phyloP scores from a whole-genome alignment of 2,113 vertebrate species.

The Eulacestoma nigropectus region DNA sequence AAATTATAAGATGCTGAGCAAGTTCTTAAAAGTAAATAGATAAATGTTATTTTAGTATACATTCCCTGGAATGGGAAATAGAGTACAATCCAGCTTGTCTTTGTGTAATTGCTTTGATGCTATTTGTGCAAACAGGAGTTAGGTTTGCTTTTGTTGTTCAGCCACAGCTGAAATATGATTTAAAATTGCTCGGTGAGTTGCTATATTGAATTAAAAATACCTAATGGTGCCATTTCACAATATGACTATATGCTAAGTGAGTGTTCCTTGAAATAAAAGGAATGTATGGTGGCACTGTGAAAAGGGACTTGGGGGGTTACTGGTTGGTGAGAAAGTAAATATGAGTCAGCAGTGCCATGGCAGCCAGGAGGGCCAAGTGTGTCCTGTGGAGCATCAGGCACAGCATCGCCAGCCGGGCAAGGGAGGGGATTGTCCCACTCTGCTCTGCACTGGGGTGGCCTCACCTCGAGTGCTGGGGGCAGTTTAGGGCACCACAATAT shows the following conservation, averaged over 20 bases:
- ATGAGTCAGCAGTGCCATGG: background rate
- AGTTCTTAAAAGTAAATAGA: background rate
- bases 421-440: background rate
- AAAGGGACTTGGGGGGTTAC: background rate
- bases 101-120: background rate
- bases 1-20: background rate
- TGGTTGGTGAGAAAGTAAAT: background rate
- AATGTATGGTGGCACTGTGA: rapidly evolving
- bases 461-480: rapidly evolving
- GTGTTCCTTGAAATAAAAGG: background rate
- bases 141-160: background rate
- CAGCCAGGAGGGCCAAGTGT: rapidly evolving
- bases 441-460: rapidly evolving
- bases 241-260: background rate
- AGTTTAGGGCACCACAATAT: rapidly evolving
- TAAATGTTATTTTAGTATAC: background rate
- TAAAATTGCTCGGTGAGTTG: background rate
- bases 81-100: background rate
- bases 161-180: background rate
- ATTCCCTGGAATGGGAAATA: background rate
- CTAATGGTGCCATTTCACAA: background rate
- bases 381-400: background rate
- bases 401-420: rapidly evolving
- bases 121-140: background rate
- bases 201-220: background rate